Conservation (phyloP, 2,113 vertebrate genomes). For the Pimephales promelas region DNA sequence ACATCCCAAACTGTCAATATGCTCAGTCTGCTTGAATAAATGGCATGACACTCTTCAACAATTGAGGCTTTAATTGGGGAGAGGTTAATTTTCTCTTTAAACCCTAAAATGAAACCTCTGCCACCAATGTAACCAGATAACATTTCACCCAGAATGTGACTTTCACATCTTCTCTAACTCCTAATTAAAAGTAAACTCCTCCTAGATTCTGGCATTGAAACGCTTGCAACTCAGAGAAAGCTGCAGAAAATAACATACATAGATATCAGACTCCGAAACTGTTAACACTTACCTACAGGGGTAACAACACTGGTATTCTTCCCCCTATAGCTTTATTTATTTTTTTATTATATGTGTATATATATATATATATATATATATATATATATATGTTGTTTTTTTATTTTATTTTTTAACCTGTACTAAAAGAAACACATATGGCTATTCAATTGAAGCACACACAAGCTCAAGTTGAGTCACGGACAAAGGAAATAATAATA, state of each 20-base stretch:
- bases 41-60: constrained; percentile 60
- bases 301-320: not conserved
- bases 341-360: too few species aligned
- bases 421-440: not conserved
- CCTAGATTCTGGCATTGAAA: constrained; percentile 17
- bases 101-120: constrained; percentile 59
- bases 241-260: not conserved
- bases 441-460: too few species aligned
- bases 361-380: too few species aligned
- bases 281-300: too few species aligned
- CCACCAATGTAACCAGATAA: constrained; percentile 37
- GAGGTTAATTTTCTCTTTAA: constrained; percentile 61
- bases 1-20: constrained; percentile 62
- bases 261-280: not conserved
- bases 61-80: constrained; percentile 58
- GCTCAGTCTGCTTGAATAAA: constrained; percentile 58
- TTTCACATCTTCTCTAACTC: constrained; percentile 23
- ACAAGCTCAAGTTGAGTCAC: too few species aligned
- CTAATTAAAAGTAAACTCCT: constrained; percentile 51
- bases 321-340: not conserved
- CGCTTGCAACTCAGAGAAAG: not conserved
- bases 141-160: constrained; percentile 30
- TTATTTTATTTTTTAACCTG: not conserved
- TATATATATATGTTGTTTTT: too few species aligned
- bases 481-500: too few species aligned